phyloP scores from a whole-genome alignment of 23 tunicate genomes.

The Trididemnum clinides region DNA sequence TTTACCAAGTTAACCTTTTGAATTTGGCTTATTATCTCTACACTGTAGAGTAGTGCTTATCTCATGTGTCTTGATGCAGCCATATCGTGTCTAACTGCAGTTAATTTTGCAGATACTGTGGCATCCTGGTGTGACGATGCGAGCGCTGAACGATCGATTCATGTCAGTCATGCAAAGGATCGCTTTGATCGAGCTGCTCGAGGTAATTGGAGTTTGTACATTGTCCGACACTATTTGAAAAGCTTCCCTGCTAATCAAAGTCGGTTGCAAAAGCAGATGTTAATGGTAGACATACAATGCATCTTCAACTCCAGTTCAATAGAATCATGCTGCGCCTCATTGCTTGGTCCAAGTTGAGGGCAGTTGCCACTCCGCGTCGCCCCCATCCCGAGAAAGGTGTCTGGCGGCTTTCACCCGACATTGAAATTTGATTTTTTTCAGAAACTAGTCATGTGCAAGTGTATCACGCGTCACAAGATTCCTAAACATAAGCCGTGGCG shows the following conservation, averaged over 20 bases:
- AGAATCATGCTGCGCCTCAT: background rate
- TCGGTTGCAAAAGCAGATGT: background rate
- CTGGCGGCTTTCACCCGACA: background rate
- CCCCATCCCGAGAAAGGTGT: too few relatives aligned
- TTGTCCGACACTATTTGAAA: background rate
- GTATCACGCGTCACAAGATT: background rate
- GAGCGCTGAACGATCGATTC: background rate
- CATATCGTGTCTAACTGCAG: too few relatives aligned
- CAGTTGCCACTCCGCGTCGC: too few relatives aligned
- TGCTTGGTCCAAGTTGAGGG: too few relatives aligned
- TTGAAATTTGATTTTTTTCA: background rate
- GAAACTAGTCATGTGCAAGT: constrained; percentile 25
- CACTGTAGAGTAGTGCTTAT: background rate
- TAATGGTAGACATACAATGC: too few relatives aligned
- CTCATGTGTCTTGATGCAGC: background rate
- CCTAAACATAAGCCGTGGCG: background rate
- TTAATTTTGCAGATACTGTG: constrained; percentile 37
- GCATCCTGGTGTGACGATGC: constrained; percentile 45
- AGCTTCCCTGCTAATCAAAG: background rate
- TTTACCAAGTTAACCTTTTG: background rate
- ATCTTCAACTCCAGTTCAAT: too few relatives aligned
- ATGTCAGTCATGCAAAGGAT: constrained; percentile 1
- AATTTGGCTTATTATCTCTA: background rate
- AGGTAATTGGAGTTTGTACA: constrained; percentile 10
- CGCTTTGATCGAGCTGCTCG: constrained; percentile 8